Conservation (phyloP, 2,797 vertebrate genomes). For the Potorous gilbertii region DNA sequence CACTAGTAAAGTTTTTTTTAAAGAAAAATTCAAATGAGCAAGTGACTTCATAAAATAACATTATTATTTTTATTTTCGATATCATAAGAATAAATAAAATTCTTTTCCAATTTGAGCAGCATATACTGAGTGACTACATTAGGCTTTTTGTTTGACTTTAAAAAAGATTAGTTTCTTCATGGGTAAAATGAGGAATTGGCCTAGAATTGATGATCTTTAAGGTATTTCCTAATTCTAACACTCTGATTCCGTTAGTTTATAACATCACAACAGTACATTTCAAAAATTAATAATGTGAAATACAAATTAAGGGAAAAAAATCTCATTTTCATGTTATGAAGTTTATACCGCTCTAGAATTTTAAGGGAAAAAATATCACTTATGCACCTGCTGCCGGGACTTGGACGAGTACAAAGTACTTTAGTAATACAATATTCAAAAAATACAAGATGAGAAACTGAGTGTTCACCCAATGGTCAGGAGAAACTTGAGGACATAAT, state of each 20-base stretch:
- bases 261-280: not conserved
- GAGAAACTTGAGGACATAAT: not conserved
- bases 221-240: not conserved
- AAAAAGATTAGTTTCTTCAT: not conserved
- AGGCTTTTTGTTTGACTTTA: not conserved
- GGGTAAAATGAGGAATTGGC: not conserved
- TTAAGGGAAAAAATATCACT: not conserved
- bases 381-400: not conserved
- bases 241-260: not conserved
- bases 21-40: conserved; percentile 82
- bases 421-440: not conserved
- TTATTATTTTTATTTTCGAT: conserved; percentile 69
- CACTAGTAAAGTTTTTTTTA: conserved; percentile 74
- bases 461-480: not conserved
- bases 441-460: not conserved
- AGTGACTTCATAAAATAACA: conserved; percentile 82
- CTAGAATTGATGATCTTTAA: not conserved
- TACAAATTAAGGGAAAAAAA: not conserved
- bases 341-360: not conserved
- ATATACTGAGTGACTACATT: not conserved
- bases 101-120: conserved; percentile 40
- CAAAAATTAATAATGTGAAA: conserved; percentile 1
- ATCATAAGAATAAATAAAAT: conserved; percentile 74
- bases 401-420: not conserved
- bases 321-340: not conserved